Evolutionary conservation across 2,888 invertebrate species (phyloP), one percentile per base, ranked within the genome.

Genomic region (Sclerodermus sp.): DNA sequence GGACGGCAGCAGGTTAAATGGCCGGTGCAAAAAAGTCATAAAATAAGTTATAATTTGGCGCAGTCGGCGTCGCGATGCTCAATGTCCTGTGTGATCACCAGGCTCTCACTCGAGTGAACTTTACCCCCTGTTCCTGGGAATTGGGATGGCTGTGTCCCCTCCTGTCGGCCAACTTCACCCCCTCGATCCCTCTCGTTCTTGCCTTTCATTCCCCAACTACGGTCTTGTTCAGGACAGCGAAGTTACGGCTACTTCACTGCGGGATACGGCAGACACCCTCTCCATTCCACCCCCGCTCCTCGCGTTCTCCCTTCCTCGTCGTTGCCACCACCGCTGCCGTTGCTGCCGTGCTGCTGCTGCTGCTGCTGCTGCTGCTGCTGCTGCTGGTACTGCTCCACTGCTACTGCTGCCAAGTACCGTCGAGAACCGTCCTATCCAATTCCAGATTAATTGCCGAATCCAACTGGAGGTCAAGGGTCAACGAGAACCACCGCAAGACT

Each of bases 11-110:
- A 62, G 71, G 73, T 77, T 77, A 77, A 77, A 77, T 77, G 77
- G 71, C 64, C 77, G 72, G 69, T 77, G 71, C 73, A 74, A 74
- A 77, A 76, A 77, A 77, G 72, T 76, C 75, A 71, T 77, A 78
- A 78, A 79, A 77, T 77, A 78, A 77, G 79, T 77, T 78, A 77
- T 78, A 79, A 78, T 79, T 78, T 77, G 77, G 69, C 74, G 68
- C 68, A 71, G 70, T 70, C 73, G 75, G 66, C 71, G 71, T 70
- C 70, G 66, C 66, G 67, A 59, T 76, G 76, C 62, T 77, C 75
- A 77, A 77, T 77, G 77, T 77, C 70, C 75, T 74, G 76, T 76
- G 56, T 77, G 77, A 77, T 77, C 77, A 77, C 74, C 67, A 70
- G 55, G 66, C 65, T 72, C 67, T 74, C 75, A 70, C 76, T 73